A percentile compares a stretch with the other conserved stretches of the same genome.
Conservation (phyloP, 2,113 vertebrate species). For the Oncorhynchus nerka region DNA sequence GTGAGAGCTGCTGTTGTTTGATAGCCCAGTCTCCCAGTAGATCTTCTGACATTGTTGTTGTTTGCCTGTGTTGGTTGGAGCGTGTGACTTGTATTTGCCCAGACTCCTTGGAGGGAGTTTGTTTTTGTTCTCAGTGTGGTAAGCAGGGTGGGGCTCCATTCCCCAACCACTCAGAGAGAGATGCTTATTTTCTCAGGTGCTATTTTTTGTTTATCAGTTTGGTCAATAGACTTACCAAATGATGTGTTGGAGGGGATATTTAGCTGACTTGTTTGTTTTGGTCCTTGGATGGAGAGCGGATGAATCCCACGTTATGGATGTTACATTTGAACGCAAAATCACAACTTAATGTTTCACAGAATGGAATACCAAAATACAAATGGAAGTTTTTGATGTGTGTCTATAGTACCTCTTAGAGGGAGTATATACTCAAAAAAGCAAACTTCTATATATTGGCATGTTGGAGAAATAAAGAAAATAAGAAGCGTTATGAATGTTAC, state of each 20-base stretch:
- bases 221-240: slow-evolving; percentile 49
- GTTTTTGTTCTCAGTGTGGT: slow-evolving; percentile 65
- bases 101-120: slow-evolving; percentile 68
- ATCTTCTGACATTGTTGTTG: slow-evolving; percentile 61
- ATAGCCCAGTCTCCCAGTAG: slow-evolving; percentile 58
- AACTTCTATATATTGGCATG: no score
- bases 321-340: no score
- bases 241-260: slow-evolving; percentile 40
- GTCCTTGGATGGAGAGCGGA: background rate
- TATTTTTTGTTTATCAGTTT: slow-evolving; percentile 54
- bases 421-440: no score
- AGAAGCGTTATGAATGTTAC: no score
- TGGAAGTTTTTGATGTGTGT: no score
- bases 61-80: slow-evolving; percentile 57
- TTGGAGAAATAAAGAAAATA: no score
- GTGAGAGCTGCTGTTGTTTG: slow-evolving; percentile 52
- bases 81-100: slow-evolving; percentile 63
- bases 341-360: no score
- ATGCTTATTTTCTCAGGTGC: slow-evolving; percentile 58
- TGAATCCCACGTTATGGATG: no score
- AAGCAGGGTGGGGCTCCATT: slow-evolving; percentile 61
- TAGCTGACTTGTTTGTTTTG: slow-evolving; percentile 3
- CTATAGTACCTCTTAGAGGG: no score
- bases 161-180: slow-evolving; percentile 53
- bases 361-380: no score